phyloP scores from a whole-genome alignment of 2,113 vertebrate genomes.

The Origma solitaria region DNA sequence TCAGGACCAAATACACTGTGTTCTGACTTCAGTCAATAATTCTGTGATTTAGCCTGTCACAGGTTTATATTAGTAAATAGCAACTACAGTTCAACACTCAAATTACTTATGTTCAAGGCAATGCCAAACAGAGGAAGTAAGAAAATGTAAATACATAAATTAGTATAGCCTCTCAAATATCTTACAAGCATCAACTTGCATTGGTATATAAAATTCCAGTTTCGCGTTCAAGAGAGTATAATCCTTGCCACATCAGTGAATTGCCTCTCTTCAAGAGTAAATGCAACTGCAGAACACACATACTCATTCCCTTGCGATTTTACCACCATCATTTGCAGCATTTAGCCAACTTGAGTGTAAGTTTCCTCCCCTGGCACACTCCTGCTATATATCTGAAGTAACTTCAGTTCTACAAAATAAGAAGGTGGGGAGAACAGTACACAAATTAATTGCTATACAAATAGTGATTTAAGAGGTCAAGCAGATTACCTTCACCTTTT shows the following conservation, averaged over 20 bases:
- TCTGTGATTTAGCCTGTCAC: background rate
- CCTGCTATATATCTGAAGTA: background rate
- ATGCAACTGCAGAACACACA: background rate
- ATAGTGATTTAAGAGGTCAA: background rate
- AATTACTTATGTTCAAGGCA: background rate
- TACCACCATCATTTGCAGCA: background rate
- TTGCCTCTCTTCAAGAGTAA: background rate
- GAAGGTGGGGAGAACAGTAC: background rate
- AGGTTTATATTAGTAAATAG: background rate
- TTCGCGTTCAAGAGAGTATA: background rate
- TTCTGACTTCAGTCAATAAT: background rate
- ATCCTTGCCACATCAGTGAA: background rate
- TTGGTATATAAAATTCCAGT: background rate
- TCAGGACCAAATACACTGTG: background rate
- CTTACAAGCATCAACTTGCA: background rate
- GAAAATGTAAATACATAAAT: background rate
- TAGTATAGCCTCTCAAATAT: background rate
- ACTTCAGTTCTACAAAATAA: background rate
- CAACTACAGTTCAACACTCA: background rate
- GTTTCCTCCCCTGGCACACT: background rate
- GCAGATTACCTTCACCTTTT: background rate
- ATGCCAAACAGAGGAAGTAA: background rate
- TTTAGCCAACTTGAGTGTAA: background rate
- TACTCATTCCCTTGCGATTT: background rate
- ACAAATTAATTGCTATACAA: accelerated